Conservation (phyloP, 2,113 vertebrate species). For the Phrynocephalus versicolor region DNA sequence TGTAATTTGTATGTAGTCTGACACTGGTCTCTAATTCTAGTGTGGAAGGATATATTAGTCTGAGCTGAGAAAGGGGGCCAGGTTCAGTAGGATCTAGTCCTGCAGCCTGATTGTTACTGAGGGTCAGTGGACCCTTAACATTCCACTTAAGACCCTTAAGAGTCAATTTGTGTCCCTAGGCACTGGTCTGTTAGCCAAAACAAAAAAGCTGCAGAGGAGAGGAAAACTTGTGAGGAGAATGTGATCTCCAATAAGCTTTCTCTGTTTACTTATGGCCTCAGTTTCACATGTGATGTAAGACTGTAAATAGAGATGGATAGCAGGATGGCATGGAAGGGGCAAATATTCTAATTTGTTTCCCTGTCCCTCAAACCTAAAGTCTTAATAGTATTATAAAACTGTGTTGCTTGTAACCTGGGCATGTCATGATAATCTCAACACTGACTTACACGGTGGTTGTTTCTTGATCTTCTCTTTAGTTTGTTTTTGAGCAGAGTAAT, state of each 20-base stretch:
- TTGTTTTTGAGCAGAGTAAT: neutral
- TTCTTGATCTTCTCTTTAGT: neutral
- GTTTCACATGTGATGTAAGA: neutral
- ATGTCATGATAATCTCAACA: neutral
- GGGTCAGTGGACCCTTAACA: neutral
- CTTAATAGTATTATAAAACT: neutral
- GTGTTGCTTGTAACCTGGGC: neutral
- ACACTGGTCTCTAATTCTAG: neutral
- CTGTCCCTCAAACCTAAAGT: neutral
- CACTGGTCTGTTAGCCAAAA: neutral
- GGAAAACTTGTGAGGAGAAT: neutral
- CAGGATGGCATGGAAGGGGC: neutral
- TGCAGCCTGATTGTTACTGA: too few species aligned
- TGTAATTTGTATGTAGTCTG: too few species aligned
- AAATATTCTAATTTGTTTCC: neutral
- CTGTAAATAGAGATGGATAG: neutral
- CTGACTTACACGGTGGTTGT: neutral
- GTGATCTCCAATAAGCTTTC: neutral
- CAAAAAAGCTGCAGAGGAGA: neutral
- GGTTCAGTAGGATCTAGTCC: neutral
- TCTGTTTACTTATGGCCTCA: neutral
- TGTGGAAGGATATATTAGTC: too few species aligned
- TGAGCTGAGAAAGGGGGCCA: too few species aligned
- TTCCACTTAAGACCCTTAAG: neutral
- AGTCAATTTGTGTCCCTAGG: neutral